These are phyloP conservation scores for Dufourea novaeangliae DNA, from an alignment of 1,140 invertebrate genomes.

Conservation along the genomic window DNA sequence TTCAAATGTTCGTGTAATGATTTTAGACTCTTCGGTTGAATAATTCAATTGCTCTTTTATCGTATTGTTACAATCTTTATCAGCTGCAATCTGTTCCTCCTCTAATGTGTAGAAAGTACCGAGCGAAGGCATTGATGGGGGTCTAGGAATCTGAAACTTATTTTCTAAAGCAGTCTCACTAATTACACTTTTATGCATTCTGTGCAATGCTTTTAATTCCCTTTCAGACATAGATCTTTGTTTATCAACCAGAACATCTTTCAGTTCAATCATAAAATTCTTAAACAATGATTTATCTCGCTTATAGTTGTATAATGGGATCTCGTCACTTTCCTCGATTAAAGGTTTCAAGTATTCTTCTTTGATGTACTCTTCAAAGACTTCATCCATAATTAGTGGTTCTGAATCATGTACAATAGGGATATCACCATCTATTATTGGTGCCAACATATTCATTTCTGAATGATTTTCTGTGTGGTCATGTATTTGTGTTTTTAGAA, in stretches of 20 bases:
- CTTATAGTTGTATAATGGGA: slow-evolving; percentile 62
- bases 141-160: slow-evolving; percentile 21
- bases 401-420: slow-evolving; percentile 66
- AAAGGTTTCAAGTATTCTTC: slow-evolving; percentile 75
- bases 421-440: slow-evolving; percentile 32
- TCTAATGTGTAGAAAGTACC: neutral
- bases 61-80: neutral
- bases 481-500: slow-evolving; percentile 61
- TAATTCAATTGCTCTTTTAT: neutral
- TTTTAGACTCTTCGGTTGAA: neutral
- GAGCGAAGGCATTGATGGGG: slow-evolving; percentile 49
- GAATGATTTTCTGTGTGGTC: slow-evolving; percentile 7
- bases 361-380: slow-evolving; percentile 79
- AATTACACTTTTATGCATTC: slow-evolving; percentile 66
- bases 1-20: neutral
- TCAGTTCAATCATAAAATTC: slow-evolving; percentile 79
- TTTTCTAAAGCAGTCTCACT: slow-evolving; percentile 15
- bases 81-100: neutral
- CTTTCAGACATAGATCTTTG: slow-evolving; percentile 75
- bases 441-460: slow-evolving; percentile 22
- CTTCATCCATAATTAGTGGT: slow-evolving; percentile 77
- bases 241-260: slow-evolving; percentile 77
- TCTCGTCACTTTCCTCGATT: slow-evolving; percentile 67
- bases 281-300: slow-evolving; percentile 71
- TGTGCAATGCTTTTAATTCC: slow-evolving; percentile 74